A percentile compares a stretch with the other conserved stretches of the same genome.
phyloP scores from a whole-genome alignment of 2,797 vertebrate species.

The Gobionotothen gibberifrons region DNA sequence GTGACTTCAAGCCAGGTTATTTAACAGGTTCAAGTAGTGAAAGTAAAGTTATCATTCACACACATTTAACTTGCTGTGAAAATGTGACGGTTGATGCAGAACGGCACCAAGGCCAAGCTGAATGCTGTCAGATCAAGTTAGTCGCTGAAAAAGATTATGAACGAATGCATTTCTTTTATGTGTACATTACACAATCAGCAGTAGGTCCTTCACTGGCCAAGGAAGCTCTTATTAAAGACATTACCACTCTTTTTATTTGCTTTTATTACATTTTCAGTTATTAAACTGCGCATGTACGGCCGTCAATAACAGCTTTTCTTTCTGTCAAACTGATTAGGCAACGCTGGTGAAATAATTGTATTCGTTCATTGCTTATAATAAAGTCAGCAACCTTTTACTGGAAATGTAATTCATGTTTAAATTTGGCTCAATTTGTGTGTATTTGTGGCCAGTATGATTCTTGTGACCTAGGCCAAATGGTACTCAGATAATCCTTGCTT shows the following conservation, averaged over 20 bases:
- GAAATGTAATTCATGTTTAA: constrained; percentile 2
- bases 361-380: neutral
- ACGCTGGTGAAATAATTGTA: neutral
- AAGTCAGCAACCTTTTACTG: neutral
- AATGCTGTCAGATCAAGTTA: constrained; percentile 3
- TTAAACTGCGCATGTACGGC: neutral
- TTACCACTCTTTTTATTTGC: neutral
- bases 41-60: neutral
- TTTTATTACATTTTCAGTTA: neutral
- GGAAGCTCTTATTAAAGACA: neutral
- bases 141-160: constrained; percentile 6
- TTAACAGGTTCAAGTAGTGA: neutral
- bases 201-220: neutral
- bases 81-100: neutral
- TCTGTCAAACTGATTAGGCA: neutral
- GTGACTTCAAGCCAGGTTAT: neutral
- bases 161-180: neutral
- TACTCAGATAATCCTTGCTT: constrained; percentile 37
- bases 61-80: neutral
- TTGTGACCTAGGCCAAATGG: constrained; percentile 9
- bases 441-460: constrained; percentile 8
- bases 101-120: neutral
- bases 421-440: neutral
- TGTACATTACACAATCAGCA: neutral
- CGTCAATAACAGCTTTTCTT: neutral